These are phyloP conservation scores for Lycodopsis pacificus DNA, from an alignment of 2,797 vertebrate species.

Conservation along the genomic window DNA sequence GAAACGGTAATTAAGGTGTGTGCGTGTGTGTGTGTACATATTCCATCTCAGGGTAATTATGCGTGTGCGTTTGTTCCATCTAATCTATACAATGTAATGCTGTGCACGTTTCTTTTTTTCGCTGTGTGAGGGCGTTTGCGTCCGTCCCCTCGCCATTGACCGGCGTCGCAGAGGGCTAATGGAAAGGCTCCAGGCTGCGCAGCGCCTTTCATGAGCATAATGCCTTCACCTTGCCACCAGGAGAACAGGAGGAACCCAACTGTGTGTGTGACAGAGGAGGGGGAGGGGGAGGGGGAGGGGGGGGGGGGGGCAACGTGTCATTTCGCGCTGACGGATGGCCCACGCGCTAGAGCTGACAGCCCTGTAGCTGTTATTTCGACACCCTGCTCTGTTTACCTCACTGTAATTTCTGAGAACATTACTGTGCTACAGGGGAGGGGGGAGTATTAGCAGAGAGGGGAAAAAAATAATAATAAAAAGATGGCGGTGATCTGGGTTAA, in stretches of 20 bases:
- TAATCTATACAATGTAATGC: constrained; percentile 27
- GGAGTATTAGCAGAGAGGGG: constrained; percentile 34
- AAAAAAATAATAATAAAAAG: not conserved
- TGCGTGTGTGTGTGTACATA: constrained; percentile 37
- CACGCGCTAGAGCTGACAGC: constrained; percentile 75
- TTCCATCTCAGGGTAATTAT: constrained; percentile 55
- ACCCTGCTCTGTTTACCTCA: constrained; percentile 81
- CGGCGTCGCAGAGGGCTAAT: constrained; percentile 77
- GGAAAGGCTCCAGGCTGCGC: constrained; percentile 75
- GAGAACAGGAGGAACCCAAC: constrained; percentile 72
- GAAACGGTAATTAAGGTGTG: constrained; percentile 73
- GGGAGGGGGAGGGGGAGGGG: constrained; percentile 7
- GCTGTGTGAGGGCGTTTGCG: constrained; percentile 27
- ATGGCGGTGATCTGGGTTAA: constrained; percentile 18
- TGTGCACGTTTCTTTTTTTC: not conserved
- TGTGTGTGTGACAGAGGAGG: constrained; percentile 55
- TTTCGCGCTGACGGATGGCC: constrained; percentile 80
- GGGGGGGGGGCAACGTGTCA: constrained; percentile 65
- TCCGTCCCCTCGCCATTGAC: constrained; percentile 61
- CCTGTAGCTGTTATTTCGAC: constrained; percentile 75
- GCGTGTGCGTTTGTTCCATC: constrained; percentile 34
- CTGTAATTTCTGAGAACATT: constrained; percentile 81
- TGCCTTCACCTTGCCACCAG: constrained; percentile 83
- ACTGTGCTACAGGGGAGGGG: constrained; percentile 53
- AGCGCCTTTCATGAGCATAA: constrained; percentile 77